Base-by-base conservation (phyloP, 2,113 vertebrate species). In the Ascaphus truei region DNA sequence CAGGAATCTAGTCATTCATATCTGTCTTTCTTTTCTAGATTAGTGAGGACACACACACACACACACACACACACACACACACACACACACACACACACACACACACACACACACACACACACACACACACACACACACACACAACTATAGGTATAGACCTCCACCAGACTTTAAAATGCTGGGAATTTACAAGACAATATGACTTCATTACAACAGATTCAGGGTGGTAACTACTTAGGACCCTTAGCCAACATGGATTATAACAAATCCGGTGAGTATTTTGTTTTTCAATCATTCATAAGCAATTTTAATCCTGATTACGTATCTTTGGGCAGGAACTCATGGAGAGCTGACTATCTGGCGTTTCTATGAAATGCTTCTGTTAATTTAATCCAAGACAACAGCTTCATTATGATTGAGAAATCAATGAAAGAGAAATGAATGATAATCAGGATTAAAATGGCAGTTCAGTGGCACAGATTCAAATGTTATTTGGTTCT, bases 231-330 rank as follows among this genome's bases (percentile, higher is more conserved):
- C 83, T 82, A 83, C 85, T 87, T 85, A 90, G 78, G 84, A 85
- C 76, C 80, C 81, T 82, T 77, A 86, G 88, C 88, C 89, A 90
- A 88, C 81, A 82, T 12, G 85, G 87, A 90, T 91, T 90, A 90
- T 83, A 87, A 86, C 85, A 88, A 87, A 90, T 90, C 88, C 86
- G 86, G 80, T 79, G 86, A 90, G 85, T 86, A 88, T 90, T 90
- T 89, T 90, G 87, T 90, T 90, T 91, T 87, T 90, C 90, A 91
- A 90, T 91, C 90, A 90, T 91, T 90, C 88, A 90, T 84, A 88
- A 86, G n/a, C 87, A 90, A 91, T 89, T 88, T 88, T 90, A 90
- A 91, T 91, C 89, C 90, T 90, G 89, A 90, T 90, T 90, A 91
- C 88, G 89, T 89, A 88, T 89, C 87, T 83, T 89, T 88, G 85